Conservation (phyloP, 2,888 invertebrate species). For the Cheilosia urbana region DNA sequence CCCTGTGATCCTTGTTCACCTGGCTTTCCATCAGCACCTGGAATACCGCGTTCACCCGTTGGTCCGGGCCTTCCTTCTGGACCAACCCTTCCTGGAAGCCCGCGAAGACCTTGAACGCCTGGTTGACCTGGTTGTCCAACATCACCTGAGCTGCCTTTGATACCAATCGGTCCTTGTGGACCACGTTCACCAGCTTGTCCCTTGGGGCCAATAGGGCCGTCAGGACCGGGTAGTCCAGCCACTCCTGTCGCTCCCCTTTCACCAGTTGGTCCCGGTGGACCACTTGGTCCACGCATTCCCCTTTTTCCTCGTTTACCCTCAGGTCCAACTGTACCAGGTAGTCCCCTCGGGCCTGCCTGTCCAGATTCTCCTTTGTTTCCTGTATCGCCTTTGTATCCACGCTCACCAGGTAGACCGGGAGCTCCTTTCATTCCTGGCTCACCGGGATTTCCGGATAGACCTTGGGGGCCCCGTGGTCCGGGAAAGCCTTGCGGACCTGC, state of each 20-base stretch:
- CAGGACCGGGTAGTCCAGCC: slow-evolving; percentile 90
- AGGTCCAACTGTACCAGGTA: slow-evolving; percentile 89
- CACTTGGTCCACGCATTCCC: slow-evolving; percentile 90
- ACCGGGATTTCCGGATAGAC: slow-evolving; percentile 89
- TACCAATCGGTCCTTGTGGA: slow-evolving; percentile 87
- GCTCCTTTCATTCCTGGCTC: slow-evolving; percentile 90
- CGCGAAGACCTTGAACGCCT: slow-evolving; percentile 86
- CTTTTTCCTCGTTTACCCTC: slow-evolving; percentile 92
- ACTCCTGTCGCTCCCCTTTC: slow-evolving; percentile 86
- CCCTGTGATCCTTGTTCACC: slow-evolving; percentile 93
- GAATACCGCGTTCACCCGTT: slow-evolving; percentile 89
- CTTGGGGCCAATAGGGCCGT: slow-evolving; percentile 91
- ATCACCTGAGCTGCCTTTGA: slow-evolving; percentile 87
- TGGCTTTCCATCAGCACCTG: slow-evolving; percentile 93
- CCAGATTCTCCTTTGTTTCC: slow-evolving; percentile 92
- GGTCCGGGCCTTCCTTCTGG: slow-evolving; percentile 88
- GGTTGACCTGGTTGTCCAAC: slow-evolving; percentile 86
- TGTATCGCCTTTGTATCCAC: slow-evolving; percentile 91
- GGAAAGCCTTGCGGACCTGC: slow-evolving; percentile 92
- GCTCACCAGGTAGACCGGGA: slow-evolving; percentile 90
- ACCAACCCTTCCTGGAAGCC: slow-evolving; percentile 89
- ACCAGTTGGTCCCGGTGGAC: slow-evolving; percentile 87
- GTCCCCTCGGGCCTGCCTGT: slow-evolving; percentile 89
- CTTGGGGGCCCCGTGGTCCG: slow-evolving; percentile 91
- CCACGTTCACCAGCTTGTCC: slow-evolving; percentile 91